phyloP scores from a whole-genome alignment of 2,888 invertebrate genomes.

The Macaria liturata region DNA sequence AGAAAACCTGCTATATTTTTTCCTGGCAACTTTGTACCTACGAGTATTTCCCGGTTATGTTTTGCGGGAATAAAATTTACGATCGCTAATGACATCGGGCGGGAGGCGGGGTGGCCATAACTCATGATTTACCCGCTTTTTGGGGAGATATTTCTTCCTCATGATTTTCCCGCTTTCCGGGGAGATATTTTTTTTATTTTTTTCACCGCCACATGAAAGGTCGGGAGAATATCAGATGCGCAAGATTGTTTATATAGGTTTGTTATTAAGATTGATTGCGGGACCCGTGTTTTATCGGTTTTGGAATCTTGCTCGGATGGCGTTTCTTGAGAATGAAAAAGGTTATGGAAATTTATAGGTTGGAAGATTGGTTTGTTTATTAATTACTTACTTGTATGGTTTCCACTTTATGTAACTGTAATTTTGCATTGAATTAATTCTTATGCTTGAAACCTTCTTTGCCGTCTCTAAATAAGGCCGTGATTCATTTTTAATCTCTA shows the following conservation, averaged over 20 bases:
- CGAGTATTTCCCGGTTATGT: conserved; percentile 18
- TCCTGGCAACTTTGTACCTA: conserved; percentile 1
- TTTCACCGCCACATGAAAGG: conserved; percentile 18
- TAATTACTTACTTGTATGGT: too few species aligned
- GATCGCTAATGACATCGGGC: conserved; percentile 64
- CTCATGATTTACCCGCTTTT: conserved; percentile 70
- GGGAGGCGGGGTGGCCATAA: conserved; percentile 61
- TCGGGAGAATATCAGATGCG: conserved; percentile 22
- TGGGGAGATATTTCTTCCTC: conserved; percentile 37
- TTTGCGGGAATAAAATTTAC: conserved; percentile 55
- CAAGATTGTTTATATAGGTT: conserved; percentile 24
- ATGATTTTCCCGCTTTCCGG: conserved; percentile 66
- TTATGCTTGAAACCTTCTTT: too few species aligned
- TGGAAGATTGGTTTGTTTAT: too few species aligned
- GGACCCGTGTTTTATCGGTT: conserved; percentile 1
- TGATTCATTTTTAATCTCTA: too few species aligned
- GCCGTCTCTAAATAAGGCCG: too few species aligned
- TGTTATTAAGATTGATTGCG: conserved; percentile 22
- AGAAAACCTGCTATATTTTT: conserved; percentile 1
- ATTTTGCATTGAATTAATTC: too few species aligned
- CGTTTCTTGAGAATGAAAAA: not conserved
- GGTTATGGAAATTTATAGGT: too few species aligned
- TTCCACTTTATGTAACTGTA: too few species aligned
- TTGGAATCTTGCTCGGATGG: conserved; percentile 7
- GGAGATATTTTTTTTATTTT: conserved; percentile 32